Evolutionary conservation across 2,113 vertebrate species (phyloP).

Genomic region (Rhynchopsitta pachyrhyncha): DNA sequence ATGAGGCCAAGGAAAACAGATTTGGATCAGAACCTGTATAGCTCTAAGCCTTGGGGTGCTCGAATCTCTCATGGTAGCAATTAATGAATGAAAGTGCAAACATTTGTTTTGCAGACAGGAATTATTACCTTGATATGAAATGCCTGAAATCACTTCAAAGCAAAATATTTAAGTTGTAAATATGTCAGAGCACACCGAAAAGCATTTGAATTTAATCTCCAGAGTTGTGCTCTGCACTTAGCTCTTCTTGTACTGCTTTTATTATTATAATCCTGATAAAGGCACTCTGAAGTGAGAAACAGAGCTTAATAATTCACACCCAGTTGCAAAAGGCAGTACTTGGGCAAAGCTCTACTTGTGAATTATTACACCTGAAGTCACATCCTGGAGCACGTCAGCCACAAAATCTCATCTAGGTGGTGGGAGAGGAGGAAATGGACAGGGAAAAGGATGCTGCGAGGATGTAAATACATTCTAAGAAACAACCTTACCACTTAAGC

Average conservation of each 20-base stretch:
- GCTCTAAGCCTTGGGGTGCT: background rate
- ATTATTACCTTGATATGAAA: background rate
- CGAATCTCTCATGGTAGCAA: background rate
- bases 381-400: background rate
- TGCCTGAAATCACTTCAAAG: background rate
- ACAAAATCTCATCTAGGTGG: background rate
- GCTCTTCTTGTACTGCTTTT: background rate
- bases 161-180: constrained; percentile 28
- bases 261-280: background rate
- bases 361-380: background rate
- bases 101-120: constrained; percentile 34
- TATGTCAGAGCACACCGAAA: background rate
- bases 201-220: background rate
- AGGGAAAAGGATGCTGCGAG: background rate
- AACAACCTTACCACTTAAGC: accelerated
- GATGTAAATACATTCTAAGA: background rate
- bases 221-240: background rate
- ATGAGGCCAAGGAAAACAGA: constrained; percentile 12
- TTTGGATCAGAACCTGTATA: background rate
- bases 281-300: background rate
- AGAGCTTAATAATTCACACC: background rate
- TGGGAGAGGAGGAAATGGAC: background rate
- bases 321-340: background rate
- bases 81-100: constrained; percentile 18
- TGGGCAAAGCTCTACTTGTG: background rate